Conservation (phyloP, 2,113 vertebrate species). For the Zosterops japonicus region DNA sequence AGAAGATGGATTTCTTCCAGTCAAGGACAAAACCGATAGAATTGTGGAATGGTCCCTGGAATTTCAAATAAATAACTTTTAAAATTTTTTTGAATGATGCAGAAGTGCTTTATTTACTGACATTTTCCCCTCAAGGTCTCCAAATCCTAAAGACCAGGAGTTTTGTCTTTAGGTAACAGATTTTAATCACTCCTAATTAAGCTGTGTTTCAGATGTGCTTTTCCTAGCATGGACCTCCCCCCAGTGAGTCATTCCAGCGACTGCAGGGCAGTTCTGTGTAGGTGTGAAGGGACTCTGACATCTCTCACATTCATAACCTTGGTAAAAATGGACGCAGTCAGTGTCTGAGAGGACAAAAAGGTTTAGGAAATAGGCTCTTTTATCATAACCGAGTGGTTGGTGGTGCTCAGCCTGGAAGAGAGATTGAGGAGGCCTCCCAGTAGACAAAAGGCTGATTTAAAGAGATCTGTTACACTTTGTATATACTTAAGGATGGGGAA, state of each 20-base stretch:
- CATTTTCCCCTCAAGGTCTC: neutral
- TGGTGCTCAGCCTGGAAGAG: neutral
- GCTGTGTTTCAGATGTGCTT: neutral
- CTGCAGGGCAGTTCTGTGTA: neutral
- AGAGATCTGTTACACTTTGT: neutral
- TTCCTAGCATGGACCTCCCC: neutral
- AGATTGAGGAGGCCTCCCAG: neutral
- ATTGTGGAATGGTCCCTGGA: neutral
- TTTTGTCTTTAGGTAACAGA: neutral
- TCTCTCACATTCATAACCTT: neutral
- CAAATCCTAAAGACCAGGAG: neutral
- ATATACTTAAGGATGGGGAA: neutral
- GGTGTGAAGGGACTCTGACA: neutral
- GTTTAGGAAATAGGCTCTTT: neutral
- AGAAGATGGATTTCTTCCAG: neutral
- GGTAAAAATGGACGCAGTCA: neutral
- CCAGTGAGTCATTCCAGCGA: accelerated
- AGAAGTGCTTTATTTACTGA: neutral
- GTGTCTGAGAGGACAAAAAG: neutral
- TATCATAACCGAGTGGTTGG: neutral
- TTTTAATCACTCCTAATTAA: neutral
- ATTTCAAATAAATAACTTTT: neutral
- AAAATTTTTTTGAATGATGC: neutral
- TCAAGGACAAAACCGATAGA: neutral
- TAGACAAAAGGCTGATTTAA: neutral